Base-by-base conservation (phyloP, 2,797 vertebrate genomes). In the Buceros bicornis region DNA sequence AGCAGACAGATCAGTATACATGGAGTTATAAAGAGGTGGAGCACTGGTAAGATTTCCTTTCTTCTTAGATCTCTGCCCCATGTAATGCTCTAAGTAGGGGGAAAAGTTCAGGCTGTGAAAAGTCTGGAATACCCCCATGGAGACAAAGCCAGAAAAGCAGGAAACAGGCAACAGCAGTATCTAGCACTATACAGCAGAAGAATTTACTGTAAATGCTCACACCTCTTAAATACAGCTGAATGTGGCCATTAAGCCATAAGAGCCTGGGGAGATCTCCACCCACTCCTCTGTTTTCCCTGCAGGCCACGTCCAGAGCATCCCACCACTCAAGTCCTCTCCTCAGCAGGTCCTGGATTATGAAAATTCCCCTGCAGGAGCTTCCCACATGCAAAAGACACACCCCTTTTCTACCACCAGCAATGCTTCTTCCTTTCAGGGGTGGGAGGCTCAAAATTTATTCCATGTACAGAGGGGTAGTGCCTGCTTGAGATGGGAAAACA, bases 281-380 rank as follows among this genome's bases (percentile, higher is more conserved):
- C 87, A 92, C 82, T 85, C 47, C 77, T 86, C 80, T 64, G 76
- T 82, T 81, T 83, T 93, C 90, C 94, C 89, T 87, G 48, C 64
- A 84, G 92, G 77, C 85, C 93, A 91, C 14, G 3, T 89, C 92
- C 96, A 79, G 66, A 87, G 82, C 87, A 96, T 33, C 96, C 88
- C 88, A 94, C 56, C 90, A 8, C 78, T 87, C 33, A 35, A 93
- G 85, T 91, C 72, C 92, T 87, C 50, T 90, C 84, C 51, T 69
- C 82, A 95, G n/a, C 82, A 89, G 67, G 31, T 66, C 60, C 82
- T 42, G 89, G 79, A 97, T 92, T 91, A 94, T 91, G 90, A 93
- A 95, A 96, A 94, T 95, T 80, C 78, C 93, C 94, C 96, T 25
- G 86, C 94, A 96, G 96, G 96, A 96, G 88, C 91, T 95, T 97